Evolutionary conservation across 2,113 vertebrate genomes (phyloP), one percentile per base, ranked within the genome.

Genomic region (Athene cunicularia): DNA sequence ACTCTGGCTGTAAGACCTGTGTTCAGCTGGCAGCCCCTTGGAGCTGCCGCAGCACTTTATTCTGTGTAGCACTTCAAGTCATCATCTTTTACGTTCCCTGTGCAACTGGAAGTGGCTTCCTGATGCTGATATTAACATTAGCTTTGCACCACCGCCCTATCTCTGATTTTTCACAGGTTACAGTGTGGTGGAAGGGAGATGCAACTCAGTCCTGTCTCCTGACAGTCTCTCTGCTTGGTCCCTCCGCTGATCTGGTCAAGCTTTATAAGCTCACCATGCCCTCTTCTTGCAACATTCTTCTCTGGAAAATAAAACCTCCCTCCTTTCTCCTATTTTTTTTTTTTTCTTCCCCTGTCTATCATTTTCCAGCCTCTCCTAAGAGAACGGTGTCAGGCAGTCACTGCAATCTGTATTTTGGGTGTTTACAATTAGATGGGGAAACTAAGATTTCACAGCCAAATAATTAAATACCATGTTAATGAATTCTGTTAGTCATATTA

Each of bases 401-500:
- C 33, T 6, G 10, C 73, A 94, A n/a, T 93, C 64, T 94, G 89
- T 93, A 76, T 96, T 96, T 95, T 88, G 39, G 47, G 62, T 82
- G 58, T 94, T 97, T 95, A 87, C 84, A 93, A 85, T 91, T 96
- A 94, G 70, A 96, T 93, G 53, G 60, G 27, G 70, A 94, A 94
- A 90, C 87, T 80, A 95, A 93, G 88, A 91, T 94, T 96, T 95
- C 91, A 90, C 80, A 94, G 94, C 60, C 77, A 96, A 96, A 95
- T 96, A 94, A 96, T 95, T 91, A 96, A 94, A 94, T 82, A 96
- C 68, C 76, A 93, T 93, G 93, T 91, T 96, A 96, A 97, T 97
- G 70, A 95, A 96, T 97, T 97, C 91, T 94, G 76, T 91, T 96
- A 96, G 90, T 93, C 93, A 87, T 93, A 95, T 97, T 95, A 95